phyloP scores from a whole-genome alignment of 2,888 invertebrate genomes.

The Dicycla oo region DNA sequence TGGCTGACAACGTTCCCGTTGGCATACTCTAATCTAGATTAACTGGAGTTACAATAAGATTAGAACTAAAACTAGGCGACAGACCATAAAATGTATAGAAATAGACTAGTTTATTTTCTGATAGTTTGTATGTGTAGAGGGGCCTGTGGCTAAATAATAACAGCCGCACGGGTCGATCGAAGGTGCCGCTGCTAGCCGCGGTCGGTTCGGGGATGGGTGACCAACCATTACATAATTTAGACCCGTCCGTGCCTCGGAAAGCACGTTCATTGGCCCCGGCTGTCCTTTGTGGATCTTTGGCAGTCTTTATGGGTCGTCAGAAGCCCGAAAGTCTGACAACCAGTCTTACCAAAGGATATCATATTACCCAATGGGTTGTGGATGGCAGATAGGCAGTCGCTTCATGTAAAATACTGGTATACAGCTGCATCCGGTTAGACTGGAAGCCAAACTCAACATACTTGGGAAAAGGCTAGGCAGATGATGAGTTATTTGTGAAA shows the following conservation, averaged over 20 bases:
- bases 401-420: too few relatives aligned
- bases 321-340: too few relatives aligned
- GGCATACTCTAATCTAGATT: slow-evolving; percentile 33
- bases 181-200: background rate
- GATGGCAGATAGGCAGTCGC: too few relatives aligned
- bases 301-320: too few relatives aligned
- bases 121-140: background rate
- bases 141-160: too few relatives aligned
- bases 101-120: slow-evolving; percentile 2
- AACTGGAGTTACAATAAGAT: slow-evolving; percentile 27
- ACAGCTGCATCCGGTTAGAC: too few relatives aligned
- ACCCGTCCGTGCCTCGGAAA: background rate
- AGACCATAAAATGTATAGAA: slow-evolving; percentile 6
- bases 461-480: too few relatives aligned
- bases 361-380: too few relatives aligned
- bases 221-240: background rate
- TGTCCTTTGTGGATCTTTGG: too few relatives aligned
- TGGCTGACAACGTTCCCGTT: slow-evolving; percentile 14
- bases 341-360: too few relatives aligned
- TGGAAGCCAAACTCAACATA: too few relatives aligned
- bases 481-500: background rate
- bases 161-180: background rate
- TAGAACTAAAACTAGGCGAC: slow-evolving; percentile 5
- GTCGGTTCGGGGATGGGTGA: background rate
- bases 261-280: too few relatives aligned